Conservation (phyloP, 2,888 invertebrate species). For the Pristionchus fissidentatus region DNA sequence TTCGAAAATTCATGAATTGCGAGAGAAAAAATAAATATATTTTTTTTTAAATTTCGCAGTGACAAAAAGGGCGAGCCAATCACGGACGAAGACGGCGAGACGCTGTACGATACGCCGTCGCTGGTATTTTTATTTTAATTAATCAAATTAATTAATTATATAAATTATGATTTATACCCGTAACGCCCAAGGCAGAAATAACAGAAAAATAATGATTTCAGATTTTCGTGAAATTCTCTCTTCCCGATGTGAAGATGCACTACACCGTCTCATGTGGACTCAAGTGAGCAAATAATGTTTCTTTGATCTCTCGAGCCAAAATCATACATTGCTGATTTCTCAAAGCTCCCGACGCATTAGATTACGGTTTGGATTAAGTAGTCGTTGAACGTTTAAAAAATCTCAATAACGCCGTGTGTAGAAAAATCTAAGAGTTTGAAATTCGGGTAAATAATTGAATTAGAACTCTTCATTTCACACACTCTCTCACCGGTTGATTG, state of each 20-base stretch:
- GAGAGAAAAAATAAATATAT: too few species aligned
- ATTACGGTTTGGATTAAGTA: too few species aligned
- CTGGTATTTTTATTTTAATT: background rate
- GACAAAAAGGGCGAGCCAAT: background rate
- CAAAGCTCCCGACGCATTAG: too few species aligned
- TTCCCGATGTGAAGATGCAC: slow-evolving; percentile 45
- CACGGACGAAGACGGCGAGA: slow-evolving; percentile 45
- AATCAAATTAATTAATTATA: background rate
- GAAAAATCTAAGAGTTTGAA: too few species aligned
- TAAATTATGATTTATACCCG: background rate
- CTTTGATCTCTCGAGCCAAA: background rate
- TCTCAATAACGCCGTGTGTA: too few species aligned
- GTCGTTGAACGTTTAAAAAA: too few species aligned
- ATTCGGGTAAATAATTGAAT: too few species aligned
- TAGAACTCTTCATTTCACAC: too few species aligned
- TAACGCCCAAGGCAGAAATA: background rate
- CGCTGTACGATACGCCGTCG: slow-evolving; percentile 33
- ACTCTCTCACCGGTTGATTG: too few species aligned
- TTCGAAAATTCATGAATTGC: too few species aligned
- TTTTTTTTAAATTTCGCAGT: too few species aligned
- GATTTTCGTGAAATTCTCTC: slow-evolving; percentile 43
- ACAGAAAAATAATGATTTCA: background rate
- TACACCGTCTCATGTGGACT: slow-evolving; percentile 38
- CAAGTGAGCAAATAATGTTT: background rate
- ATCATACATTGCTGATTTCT: too few species aligned